Percentiles rank a stretch among this genome's conserved stretches.
These are phyloP conservation scores for Borostomias antarcticus DNA, from an alignment of 2,797 vertebrate genomes.

Conservation along the genomic window DNA sequence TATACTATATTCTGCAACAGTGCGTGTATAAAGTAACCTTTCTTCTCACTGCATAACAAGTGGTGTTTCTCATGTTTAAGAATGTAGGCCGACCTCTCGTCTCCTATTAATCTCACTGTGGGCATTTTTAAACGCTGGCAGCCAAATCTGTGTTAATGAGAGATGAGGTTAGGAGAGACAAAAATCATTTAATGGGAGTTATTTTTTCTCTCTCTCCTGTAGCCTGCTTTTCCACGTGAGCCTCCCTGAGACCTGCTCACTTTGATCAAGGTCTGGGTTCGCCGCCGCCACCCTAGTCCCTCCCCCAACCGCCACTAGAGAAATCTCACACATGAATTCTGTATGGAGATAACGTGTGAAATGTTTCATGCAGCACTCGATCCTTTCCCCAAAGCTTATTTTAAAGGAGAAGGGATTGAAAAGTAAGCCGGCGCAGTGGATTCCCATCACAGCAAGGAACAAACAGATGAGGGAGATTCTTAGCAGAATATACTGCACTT, in stretches of 20 bases:
- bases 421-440: slow-evolving; percentile 8
- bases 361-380: slow-evolving; percentile 9
- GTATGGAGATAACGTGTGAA: slow-evolving; percentile 27
- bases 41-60: slow-evolving; percentile 57
- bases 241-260: slow-evolving; percentile 39
- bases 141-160: slow-evolving; percentile 73
- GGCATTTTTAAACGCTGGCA: slow-evolving; percentile 63
- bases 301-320: slow-evolving; percentile 8
- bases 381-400: slow-evolving; percentile 25
- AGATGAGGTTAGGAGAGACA: slow-evolving; percentile 43
- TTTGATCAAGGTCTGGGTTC: slow-evolving; percentile 35
- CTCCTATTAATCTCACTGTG: slow-evolving; percentile 72
- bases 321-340: slow-evolving; percentile 34
- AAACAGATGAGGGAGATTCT: slow-evolving; percentile 16
- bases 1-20: slow-evolving; percentile 3
- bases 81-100: slow-evolving; percentile 75
- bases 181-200: slow-evolving; percentile 52
- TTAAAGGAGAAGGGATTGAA: slow-evolving; percentile 25
- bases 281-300: slow-evolving; percentile 22
- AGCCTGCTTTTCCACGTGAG: slow-evolving; percentile 38
- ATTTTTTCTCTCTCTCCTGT: slow-evolving; percentile 43
- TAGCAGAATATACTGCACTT: slow-evolving; percentile 14
- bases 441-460: slow-evolving; percentile 11
- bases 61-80: slow-evolving; percentile 60
- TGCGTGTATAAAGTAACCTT: slow-evolving; percentile 41